Base-by-base conservation (phyloP, 2,113 vertebrate species). In the Nerophis ophidion region DNA sequence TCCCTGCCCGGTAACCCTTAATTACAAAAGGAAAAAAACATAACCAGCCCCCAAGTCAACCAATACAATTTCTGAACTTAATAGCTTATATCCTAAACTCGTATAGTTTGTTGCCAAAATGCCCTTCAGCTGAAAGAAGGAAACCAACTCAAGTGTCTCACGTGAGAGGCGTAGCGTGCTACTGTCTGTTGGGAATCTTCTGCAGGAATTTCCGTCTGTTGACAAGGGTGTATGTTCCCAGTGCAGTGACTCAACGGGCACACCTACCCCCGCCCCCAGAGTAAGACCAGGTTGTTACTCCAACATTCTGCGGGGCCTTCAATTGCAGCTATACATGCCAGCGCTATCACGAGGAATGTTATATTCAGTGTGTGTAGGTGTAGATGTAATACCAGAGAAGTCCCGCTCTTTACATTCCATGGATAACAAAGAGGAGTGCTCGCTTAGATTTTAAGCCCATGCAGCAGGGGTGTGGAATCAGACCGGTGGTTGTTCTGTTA, bases 201-300 rank as follows among this genome's bases (percentile, higher is more conserved):
- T 44, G 40, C 10, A 42, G 12, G 10, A 11, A 42, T 11, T 12
- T 44, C 4, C 4, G 59, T 46, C 46, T 42, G 55, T 38, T 35
- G 49, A 40, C 40, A 19, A n/a, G 7, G 42, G 56, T 5, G 0
- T 47, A 16, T 51, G 51, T 33, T 52, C n/a, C 47, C 7, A 1
- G n/a, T 48, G 3, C 47, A 48, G 62, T 71, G 70, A 72, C 49
- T 70, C 66, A 67, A 13, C 34, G 54, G 60, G 66, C 70, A 70
- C 60, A 61, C 63, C 59, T 51, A 62, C 48, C 33, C 11, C 58
- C 48, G 59, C 48, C 33, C 11, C 58, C 48, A 19, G 16, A 71
- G 71, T 67, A 71, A 77, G 61, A 51, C 14, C 19, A 2, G 26
- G 26, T 26, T 11, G 61, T 36, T 48, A 61, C 63, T 50, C 53